phyloP scores from a whole-genome alignment of 2,797 vertebrate species.

The Gadopsis bispinosus region DNA sequence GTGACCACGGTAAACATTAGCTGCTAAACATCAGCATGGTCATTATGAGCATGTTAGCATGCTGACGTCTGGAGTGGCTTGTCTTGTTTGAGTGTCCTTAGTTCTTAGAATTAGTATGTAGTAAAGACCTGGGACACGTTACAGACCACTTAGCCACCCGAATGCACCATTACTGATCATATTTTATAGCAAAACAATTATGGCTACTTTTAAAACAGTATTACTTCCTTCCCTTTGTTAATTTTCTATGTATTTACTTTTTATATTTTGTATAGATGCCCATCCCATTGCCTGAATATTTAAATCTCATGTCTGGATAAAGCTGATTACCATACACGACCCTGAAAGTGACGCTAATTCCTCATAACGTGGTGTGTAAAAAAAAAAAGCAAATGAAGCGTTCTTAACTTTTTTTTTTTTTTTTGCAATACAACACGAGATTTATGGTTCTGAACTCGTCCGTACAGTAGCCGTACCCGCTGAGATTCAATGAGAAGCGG shows the following conservation, averaged over 20 bases:
- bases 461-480: conserved; percentile 42
- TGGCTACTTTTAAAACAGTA: neutral
- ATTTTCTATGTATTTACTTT: neutral
- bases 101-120: neutral
- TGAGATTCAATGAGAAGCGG: conserved; percentile 33
- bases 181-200: neutral
- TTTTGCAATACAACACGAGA: conserved; percentile 12
- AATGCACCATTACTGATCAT: neutral
- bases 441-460: conserved; percentile 48
- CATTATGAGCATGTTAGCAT: neutral
- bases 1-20: neutral
- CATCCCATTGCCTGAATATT: neutral
- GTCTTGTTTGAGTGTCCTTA: neutral
- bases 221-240: neutral
- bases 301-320: neutral
- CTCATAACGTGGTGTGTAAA: conserved; percentile 1
- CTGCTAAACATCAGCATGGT: neutral
- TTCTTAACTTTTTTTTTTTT: conserved; percentile 17
- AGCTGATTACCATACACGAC: neutral
- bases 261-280: neutral
- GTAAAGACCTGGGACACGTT: neutral
- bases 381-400: conserved; percentile 18
- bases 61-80: neutral
- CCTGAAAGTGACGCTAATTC: conserved; percentile 23
- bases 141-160: too few relatives aligned